Evolutionary conservation across 2,888 invertebrate species (phyloP).

Genomic region (Agrochola litura): DNA sequence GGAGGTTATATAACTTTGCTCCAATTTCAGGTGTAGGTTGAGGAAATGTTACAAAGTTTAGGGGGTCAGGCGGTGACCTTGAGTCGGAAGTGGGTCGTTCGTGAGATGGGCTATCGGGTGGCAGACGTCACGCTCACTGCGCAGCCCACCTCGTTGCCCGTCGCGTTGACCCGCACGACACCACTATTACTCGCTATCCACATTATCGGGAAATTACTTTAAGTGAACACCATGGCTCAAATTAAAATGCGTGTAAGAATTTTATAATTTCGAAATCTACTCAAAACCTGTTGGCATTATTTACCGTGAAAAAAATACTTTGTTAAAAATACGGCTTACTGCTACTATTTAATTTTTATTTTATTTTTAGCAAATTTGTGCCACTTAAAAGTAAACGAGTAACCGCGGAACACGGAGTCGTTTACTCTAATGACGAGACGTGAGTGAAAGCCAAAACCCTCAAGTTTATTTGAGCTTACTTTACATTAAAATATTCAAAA

Average conservation of each 20-base stretch:
- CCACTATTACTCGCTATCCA: slow-evolving; percentile 37
- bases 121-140: slow-evolving; percentile 86
- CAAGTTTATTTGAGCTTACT: slow-evolving; percentile 73
- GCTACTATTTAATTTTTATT: slow-evolving; percentile 47
- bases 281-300: slow-evolving; percentile 31
- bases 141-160: slow-evolving; percentile 77
- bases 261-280: slow-evolving; percentile 37
- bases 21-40: slow-evolving; percentile 76
- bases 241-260: slow-evolving; percentile 33
- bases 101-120: slow-evolving; percentile 90
- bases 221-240: slow-evolving; percentile 27
- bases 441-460: slow-evolving; percentile 84
- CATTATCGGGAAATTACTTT: slow-evolving; percentile 49
- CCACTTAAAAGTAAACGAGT: slow-evolving; percentile 72
- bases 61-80: slow-evolving; percentile 89
- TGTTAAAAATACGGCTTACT: slow-evolving; percentile 23
- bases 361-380: slow-evolving; percentile 66
- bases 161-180: slow-evolving; percentile 62
- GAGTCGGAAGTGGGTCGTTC: slow-evolving; percentile 87
- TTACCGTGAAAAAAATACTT: slow-evolving; percentile 20
- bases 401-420: slow-evolving; percentile 73
- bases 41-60: slow-evolving; percentile 81
- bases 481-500: slow-evolving; percentile 79
- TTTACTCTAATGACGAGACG: slow-evolving; percentile 83
- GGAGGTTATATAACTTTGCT: slow-evolving; percentile 66